phyloP scores from a whole-genome alignment of 2,888 invertebrate species.

The Acanthosepion pharaonis region DNA sequence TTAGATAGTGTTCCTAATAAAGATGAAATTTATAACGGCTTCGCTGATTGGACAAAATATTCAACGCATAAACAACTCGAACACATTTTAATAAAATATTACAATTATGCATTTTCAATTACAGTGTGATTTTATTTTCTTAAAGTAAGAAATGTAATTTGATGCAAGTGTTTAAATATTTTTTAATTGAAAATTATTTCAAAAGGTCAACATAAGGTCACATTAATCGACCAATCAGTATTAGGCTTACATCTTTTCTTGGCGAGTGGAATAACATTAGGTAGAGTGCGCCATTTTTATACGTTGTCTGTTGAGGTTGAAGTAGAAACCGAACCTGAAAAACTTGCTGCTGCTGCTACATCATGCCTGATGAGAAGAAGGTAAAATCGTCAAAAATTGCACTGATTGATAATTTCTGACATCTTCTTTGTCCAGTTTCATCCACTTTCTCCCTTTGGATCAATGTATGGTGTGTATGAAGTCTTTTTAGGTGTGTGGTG shows the following conservation, averaged over 20 bases:
- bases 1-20: neutral
- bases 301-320: conserved; percentile 36
- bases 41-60: neutral
- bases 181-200: neutral
- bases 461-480: neutral
- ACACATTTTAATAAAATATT: neutral
- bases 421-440: neutral
- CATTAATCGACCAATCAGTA: neutral
- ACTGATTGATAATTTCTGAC: neutral
- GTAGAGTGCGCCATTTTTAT: conserved; percentile 41
- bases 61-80: neutral
- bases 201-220: conserved; percentile 41
- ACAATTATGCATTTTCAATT: neutral
- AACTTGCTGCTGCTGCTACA: neutral
- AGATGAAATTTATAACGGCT: neutral
- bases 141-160: neutral
- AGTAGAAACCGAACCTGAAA: neutral
- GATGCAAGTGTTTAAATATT: neutral
- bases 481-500: neutral
- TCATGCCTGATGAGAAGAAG: conserved; percentile 44
- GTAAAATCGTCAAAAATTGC: neutral
- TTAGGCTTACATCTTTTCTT: neutral
- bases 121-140: neutral
- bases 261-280: neutral
- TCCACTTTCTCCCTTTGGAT: neutral